These are phyloP conservation scores for Seira musarum DNA, from an alignment of 2,888 invertebrate genomes.

Conservation along the genomic window DNA sequence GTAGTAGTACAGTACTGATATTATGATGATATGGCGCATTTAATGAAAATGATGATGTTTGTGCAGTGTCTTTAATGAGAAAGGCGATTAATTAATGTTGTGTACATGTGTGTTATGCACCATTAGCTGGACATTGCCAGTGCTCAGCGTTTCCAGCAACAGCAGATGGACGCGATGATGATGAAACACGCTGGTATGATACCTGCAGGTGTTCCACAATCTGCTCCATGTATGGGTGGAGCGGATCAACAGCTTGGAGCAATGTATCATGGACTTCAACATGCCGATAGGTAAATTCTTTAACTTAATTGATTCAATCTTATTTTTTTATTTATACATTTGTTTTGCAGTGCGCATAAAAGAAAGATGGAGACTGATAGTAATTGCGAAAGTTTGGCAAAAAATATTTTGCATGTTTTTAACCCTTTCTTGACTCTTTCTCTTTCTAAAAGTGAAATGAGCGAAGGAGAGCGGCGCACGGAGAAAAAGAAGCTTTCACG, in stretches of 20 bases:
- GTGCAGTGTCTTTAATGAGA: too few relatives aligned
- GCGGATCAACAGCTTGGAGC: conserved; percentile 59
- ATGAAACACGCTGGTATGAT: conserved; percentile 50
- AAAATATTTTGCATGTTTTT: too few relatives aligned
- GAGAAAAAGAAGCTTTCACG: conserved; percentile 64
- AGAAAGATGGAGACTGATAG: too few relatives aligned
- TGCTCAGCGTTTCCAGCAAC: conserved; percentile 68
- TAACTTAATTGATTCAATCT: too few relatives aligned
- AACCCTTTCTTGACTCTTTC: conserved; percentile 18
- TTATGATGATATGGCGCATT: too few relatives aligned
- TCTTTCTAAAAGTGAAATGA: conserved; percentile 49
- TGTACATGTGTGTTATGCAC: conserved; percentile 26
- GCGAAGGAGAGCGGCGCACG: conserved; percentile 64
- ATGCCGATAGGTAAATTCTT: conserved; percentile 72
- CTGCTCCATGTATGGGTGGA: conserved; percentile 69
- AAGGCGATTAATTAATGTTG: too few relatives aligned
- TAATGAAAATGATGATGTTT: too few relatives aligned
- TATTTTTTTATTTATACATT: not conserved
- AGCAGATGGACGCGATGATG: conserved; percentile 64
- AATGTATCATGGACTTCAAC: conserved; percentile 72
- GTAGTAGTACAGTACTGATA: too few relatives aligned
- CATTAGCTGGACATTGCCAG: conserved; percentile 67
- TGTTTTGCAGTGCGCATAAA: not conserved
- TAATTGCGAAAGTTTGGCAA: too few relatives aligned
- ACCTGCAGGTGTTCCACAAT: conserved; percentile 65